phyloP scores from a whole-genome alignment of 2,888 invertebrate genomes.

The Hirudinaria manillensis region DNA sequence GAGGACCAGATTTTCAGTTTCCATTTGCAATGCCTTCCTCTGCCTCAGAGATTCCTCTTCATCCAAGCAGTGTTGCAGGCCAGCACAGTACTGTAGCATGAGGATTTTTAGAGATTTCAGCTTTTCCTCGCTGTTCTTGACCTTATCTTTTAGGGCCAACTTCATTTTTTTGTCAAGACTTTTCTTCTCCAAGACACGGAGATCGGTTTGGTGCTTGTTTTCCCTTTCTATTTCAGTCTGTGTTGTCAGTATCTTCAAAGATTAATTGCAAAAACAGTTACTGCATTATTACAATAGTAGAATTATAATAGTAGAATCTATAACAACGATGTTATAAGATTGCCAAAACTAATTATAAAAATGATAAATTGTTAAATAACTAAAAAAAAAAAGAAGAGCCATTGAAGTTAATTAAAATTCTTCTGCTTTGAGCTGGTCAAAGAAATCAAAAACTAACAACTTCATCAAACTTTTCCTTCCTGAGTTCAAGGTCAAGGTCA shows the following conservation, averaged over 20 bases:
- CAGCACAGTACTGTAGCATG: conserved; percentile 89
- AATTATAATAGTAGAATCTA: conserved; percentile 4
- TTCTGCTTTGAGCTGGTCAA: neutral
- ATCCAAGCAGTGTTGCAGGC: conserved; percentile 74
- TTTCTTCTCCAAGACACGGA: conserved; percentile 50
- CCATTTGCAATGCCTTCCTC: neutral
- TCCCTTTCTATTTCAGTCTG: conserved; percentile 71
- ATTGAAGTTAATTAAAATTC: neutral
- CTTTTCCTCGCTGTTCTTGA: conserved; percentile 71
- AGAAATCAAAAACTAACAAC: conserved; percentile 66
- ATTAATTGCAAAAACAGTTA: neutral
- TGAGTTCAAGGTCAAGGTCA: conserved; percentile 64
- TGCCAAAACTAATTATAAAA: neutral
- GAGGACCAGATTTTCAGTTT: neutral
- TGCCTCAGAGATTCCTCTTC: conserved; percentile 47
- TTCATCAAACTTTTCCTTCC: conserved; percentile 72
- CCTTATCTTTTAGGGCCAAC: conserved; percentile 41
- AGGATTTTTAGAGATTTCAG: conserved; percentile 84
- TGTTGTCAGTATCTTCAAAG: conserved; percentile 65
- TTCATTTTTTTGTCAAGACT: conserved; percentile 43
- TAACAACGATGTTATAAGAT: conserved; percentile 6
- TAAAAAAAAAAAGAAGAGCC: neutral
- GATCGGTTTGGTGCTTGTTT: conserved; percentile 59
- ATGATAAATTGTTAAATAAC: neutral
- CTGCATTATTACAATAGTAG: neutral